phyloP scores from a whole-genome alignment of 1,140 invertebrate genomes.

The Leptinotarsa lineolata region DNA sequence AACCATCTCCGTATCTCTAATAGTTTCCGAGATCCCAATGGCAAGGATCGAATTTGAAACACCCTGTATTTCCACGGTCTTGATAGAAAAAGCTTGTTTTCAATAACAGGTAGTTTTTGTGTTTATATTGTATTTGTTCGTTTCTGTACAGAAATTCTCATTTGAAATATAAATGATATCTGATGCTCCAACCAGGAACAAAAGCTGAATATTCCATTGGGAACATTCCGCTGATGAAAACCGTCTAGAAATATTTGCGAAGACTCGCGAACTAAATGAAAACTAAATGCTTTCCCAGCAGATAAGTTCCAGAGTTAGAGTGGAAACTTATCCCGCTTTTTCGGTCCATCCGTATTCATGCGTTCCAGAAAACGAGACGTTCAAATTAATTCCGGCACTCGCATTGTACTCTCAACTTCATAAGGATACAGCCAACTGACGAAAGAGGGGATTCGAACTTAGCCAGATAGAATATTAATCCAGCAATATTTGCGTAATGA shows the following conservation, averaged over 20 bases:
- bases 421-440: background rate
- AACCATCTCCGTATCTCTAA: too few species aligned
- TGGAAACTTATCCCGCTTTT: conserved; percentile 3
- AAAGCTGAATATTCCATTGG: background rate
- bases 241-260: background rate
- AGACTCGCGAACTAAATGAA: background rate
- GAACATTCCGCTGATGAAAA: background rate
- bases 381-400: background rate
- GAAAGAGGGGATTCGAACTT: conserved; percentile 17
- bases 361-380: conserved; percentile 2
- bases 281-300: background rate
- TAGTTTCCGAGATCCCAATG: too few species aligned
- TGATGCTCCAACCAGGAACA: too few species aligned
- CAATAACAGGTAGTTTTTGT: too few species aligned
- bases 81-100: too few species aligned
- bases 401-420: background rate
- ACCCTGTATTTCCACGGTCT: too few species aligned
- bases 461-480: conserved; percentile 20
- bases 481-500: conserved; percentile 11
- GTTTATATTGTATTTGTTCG: too few species aligned
- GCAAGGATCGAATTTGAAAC: too few species aligned
- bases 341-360: conserved; percentile 5
- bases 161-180: too few species aligned
- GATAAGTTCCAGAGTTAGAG: conserved; percentile 5
- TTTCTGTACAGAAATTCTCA: too few species aligned